These are phyloP conservation scores for Sinocyclocheilus rhinocerous DNA, from an alignment of 2,113 vertebrate species.

Conservation along the genomic window DNA sequence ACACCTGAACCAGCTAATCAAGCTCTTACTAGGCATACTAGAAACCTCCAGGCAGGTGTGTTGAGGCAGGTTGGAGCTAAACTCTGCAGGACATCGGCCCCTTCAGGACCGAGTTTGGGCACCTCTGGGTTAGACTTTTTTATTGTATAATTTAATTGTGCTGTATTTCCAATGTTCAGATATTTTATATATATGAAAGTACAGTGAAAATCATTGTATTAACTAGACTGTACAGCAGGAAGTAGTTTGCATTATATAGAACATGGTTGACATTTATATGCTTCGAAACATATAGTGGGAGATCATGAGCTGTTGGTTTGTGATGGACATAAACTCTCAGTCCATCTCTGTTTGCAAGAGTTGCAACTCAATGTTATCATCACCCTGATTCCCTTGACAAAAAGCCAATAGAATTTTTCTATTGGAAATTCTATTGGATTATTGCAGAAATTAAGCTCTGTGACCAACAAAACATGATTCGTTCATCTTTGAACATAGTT, in stretches of 20 bases:
- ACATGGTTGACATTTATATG: background rate
- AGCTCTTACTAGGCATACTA: too few relatives aligned
- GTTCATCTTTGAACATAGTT: background rate
- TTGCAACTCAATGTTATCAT: background rate
- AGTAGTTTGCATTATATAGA: background rate
- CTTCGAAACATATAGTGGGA: background rate
- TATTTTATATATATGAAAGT: background rate
- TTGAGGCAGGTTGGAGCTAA: too few relatives aligned
- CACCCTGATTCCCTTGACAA: background rate
- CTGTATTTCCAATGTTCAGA: background rate
- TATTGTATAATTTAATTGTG: background rate
- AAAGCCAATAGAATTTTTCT: background rate
- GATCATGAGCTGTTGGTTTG: too few relatives aligned
- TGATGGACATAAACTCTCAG: background rate
- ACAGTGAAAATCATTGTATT: background rate
- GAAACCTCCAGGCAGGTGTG: too few relatives aligned
- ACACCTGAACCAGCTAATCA: too few relatives aligned
- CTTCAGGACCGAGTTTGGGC: too few relatives aligned
- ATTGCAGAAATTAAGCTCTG: background rate
- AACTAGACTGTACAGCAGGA: background rate
- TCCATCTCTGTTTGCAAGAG: background rate
- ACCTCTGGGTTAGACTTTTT: too few relatives aligned
- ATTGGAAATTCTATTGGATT: background rate
- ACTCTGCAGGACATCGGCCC: too few relatives aligned
- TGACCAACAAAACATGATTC: background rate